Percentiles rank a stretch among this genome's conserved stretches.
Conservation (phyloP, 2,888 invertebrate species). For the Selenia dentaria region DNA sequence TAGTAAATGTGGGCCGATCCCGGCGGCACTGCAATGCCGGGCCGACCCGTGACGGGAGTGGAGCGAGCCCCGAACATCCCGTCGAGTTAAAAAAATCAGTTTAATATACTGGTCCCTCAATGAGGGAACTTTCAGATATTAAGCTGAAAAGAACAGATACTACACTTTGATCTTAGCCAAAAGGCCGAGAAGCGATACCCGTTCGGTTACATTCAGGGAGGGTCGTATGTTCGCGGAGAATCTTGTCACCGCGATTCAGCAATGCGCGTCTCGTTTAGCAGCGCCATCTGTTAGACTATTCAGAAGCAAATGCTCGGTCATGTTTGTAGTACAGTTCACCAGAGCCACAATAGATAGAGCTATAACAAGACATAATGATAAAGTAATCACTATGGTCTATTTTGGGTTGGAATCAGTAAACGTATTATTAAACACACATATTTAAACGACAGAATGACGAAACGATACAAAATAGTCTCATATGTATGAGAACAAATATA, state of each 20-base stretch:
- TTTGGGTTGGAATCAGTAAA: too few relatives aligned
- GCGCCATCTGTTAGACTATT: neutral
- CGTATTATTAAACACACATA: too few relatives aligned
- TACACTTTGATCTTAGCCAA: constrained; percentile 19
- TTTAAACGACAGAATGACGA: too few relatives aligned
- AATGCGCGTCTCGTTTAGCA: neutral
- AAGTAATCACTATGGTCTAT: too few relatives aligned
- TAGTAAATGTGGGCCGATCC: constrained; percentile 16
- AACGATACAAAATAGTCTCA: too few relatives aligned
- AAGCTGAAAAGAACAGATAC: constrained; percentile 40
- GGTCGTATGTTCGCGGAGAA: neutral
- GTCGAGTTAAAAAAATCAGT: constrained; percentile 20
- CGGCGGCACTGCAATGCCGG: constrained; percentile 20
- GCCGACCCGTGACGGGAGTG: constrained; percentile 21
- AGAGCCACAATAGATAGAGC: neutral
- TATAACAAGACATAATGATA: too few relatives aligned
- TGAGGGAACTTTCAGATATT: constrained; percentile 21
- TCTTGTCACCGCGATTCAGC: constrained; percentile 10
- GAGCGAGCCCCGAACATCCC: constrained; percentile 21
- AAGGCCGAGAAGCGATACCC: constrained; percentile 13
- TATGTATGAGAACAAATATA: too few relatives aligned
- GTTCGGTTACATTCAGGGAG: neutral
- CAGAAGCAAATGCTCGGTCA: neutral
- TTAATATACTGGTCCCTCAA: constrained; percentile 21
- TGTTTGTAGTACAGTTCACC: neutral